Conservation (phyloP, 2,113 vertebrate species). For the Eublepharis macularius region DNA sequence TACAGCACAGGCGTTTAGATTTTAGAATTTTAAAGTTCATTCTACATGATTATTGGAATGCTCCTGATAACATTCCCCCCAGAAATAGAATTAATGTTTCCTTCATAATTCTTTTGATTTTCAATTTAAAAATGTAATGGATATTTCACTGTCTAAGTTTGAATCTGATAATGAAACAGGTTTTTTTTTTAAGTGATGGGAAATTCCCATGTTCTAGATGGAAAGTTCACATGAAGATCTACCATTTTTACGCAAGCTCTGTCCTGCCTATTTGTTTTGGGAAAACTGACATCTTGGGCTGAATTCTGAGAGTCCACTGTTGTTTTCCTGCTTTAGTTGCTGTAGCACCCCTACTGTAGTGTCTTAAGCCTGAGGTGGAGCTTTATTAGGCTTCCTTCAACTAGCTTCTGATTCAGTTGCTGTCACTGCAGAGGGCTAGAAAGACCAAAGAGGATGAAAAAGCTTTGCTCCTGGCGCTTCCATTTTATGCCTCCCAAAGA, state of each 20-base stretch:
- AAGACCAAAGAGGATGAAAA: not conserved
- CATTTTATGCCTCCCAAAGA: not conserved
- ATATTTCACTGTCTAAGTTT: constrained; percentile 10
- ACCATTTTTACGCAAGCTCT: constrained; percentile 12
- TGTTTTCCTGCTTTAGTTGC: not conserved
- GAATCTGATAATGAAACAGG: not conserved
- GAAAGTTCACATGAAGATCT: not conserved
- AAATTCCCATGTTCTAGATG: not conserved
- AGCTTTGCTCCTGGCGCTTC: not conserved
- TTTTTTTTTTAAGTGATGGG: not conserved
- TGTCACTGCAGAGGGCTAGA: not conserved
- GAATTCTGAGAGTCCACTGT: not conserved
- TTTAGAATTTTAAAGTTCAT: too few species aligned
- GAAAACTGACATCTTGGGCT: constrained; percentile 17
- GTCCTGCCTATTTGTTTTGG: not conserved
- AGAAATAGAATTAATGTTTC: constrained; percentile 14
- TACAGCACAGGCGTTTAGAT: too few species aligned
- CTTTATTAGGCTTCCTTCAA: not conserved
- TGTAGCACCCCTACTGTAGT: not conserved
- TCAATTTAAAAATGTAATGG: not conserved
- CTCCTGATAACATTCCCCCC: not conserved
- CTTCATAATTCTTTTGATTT: not conserved
- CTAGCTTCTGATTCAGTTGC: not conserved
- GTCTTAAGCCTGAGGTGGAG: not conserved
- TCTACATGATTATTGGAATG: not conserved